Evolutionary conservation across 2,113 vertebrate species (phyloP).

Genomic region (Athene noctua): DNA sequence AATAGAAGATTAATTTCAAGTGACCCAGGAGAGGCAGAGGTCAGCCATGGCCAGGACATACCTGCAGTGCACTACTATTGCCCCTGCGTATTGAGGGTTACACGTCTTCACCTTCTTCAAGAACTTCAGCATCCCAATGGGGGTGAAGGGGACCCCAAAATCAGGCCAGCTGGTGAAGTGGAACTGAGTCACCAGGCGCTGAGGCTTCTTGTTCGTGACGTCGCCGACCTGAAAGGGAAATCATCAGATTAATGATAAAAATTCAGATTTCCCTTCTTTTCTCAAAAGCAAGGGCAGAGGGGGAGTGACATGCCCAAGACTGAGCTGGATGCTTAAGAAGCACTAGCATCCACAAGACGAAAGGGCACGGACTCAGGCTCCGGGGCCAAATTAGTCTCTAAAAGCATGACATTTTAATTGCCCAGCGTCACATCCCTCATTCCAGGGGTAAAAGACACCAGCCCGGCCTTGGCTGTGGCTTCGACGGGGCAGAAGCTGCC

Average conservation of each 20-base stretch:
- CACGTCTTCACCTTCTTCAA: slow-evolving; percentile 96
- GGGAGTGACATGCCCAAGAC: background rate
- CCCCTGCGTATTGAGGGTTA: slow-evolving; percentile 92
- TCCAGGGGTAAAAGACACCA: background rate
- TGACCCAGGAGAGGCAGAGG: background rate
- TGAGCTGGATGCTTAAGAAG: background rate
- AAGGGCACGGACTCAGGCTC: accelerated
- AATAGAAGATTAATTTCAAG: accelerated
- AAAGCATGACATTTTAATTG: background rate
- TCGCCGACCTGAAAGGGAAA: slow-evolving; percentile 85
- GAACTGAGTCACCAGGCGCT: slow-evolving; percentile 95
- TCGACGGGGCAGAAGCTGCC: background rate
- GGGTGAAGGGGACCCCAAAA: slow-evolving; percentile 96
- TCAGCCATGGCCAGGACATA: slow-evolving; percentile 39
- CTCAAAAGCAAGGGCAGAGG: background rate
- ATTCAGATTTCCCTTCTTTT: background rate
- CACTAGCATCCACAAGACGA: background rate
- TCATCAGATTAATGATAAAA: background rate
- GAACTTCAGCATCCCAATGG: slow-evolving; percentile 98
- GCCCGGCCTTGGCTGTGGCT: background rate
- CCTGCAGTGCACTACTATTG: slow-evolving; percentile 98
- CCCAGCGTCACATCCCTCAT: background rate
- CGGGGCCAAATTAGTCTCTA: background rate
- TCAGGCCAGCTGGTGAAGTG: slow-evolving; percentile 99
- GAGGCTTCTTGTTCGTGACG: slow-evolving; percentile 94